A percentile compares a stretch with the other conserved stretches of the same genome.
Evolutionary conservation across 2,113 vertebrate genomes (phyloP).

Genomic region (Cercocebus atys): DNA sequence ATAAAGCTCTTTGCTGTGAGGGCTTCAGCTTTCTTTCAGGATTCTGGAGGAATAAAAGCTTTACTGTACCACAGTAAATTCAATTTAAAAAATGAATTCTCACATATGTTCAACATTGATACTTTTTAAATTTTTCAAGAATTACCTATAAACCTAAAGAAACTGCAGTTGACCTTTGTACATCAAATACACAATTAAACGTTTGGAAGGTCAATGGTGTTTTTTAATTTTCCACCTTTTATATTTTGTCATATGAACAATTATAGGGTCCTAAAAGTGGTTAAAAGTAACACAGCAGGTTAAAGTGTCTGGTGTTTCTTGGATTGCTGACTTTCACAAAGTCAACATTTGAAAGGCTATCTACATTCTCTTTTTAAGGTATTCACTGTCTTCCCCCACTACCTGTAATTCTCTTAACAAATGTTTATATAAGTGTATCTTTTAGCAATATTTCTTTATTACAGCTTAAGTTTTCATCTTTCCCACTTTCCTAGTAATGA

Average conservation of each 20-base stretch:
- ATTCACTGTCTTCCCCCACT: background rate
- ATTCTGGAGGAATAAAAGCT: background rate
- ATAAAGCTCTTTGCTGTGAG: background rate
- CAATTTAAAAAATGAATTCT: slow-evolving; percentile 28
- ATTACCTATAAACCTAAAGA: slow-evolving; percentile 11
- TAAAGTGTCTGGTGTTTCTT: background rate
- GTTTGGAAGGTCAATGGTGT: background rate
- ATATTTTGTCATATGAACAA: slow-evolving; percentile 5
- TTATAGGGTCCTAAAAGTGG: background rate
- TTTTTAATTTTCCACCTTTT: slow-evolving; percentile 22
- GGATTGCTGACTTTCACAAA: background rate
- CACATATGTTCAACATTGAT: slow-evolving; percentile 37
- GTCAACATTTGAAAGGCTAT: background rate
- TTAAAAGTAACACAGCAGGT: background rate
- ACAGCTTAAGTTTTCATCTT: background rate
- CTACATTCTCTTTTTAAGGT: background rate
- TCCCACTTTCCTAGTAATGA: background rate
- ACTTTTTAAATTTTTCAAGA: slow-evolving; percentile 52
- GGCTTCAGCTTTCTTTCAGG: background rate
- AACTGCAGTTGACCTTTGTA: slow-evolving; percentile 23
- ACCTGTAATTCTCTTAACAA: background rate
- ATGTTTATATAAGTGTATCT: background rate
- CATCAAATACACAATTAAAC: background rate
- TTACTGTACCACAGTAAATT: background rate
- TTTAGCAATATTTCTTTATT: background rate